Evolutionary conservation across 2,113 vertebrate genomes (phyloP).

Genomic region (Nyctibius bracteatus): DNA sequence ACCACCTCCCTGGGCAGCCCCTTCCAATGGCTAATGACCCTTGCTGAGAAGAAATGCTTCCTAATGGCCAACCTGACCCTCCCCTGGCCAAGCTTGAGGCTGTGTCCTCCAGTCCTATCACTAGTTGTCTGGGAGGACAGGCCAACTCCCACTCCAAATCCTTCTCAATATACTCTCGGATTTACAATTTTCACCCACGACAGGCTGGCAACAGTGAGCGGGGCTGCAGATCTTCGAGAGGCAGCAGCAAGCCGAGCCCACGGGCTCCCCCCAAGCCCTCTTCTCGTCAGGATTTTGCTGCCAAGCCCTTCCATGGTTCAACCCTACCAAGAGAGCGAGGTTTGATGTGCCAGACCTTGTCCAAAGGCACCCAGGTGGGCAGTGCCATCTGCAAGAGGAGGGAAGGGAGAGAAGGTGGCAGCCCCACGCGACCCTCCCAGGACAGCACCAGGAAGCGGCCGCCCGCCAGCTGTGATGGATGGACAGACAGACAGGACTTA

Average conservation of each 20-base stretch:
- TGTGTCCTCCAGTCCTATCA: too few relatives aligned
- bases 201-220: background rate
- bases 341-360: accelerated
- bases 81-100: too few relatives aligned
- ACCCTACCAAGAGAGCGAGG: background rate
- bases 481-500: constrained; percentile 14
- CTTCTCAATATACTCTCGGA: accelerated
- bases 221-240: background rate
- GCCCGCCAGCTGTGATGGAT: accelerated
- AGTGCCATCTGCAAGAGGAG: background rate
- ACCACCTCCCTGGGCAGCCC: too few relatives aligned
- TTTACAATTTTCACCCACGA: accelerated
- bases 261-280: background rate
- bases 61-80: too few relatives aligned
- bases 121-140: too few relatives aligned
- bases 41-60: too few relatives aligned
- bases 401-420: background rate
- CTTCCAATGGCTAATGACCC: too few relatives aligned
- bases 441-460: accelerated
- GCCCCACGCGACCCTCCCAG: accelerated
- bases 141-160: too few relatives aligned
- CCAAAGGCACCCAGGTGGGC: background rate
- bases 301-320: background rate
- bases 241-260: background rate
- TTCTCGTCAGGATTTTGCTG: background rate